Percentiles rank a stretch among this genome's conserved stretches.
phyloP scores from a whole-genome alignment of 64 coral and sea anemone species.

The Pocillopora verrucosa region DNA sequence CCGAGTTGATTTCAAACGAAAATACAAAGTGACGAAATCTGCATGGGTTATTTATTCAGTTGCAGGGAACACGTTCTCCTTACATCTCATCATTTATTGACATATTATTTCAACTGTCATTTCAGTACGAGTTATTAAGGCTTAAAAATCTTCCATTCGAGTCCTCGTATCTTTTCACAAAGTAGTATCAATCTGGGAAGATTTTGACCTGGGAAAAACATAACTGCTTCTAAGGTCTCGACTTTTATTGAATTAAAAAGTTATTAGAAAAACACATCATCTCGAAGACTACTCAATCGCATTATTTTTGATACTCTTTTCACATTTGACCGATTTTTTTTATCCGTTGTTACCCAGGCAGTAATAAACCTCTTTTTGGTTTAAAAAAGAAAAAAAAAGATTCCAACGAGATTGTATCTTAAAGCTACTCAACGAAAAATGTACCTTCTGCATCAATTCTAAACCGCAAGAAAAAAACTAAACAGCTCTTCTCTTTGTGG shows the following conservation, averaged over 20 bases:
- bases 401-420: not conserved
- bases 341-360: too few relatives aligned
- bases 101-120: not conserved
- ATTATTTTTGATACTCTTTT: too few relatives aligned
- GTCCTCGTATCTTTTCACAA: not conserved
- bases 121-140: not conserved
- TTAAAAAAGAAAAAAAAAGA: not conserved
- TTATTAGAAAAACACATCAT: too few relatives aligned
- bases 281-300: too few relatives aligned
- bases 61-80: not conserved
- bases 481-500: not conserved
- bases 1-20: not conserved
- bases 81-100: not conserved
- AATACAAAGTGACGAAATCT: not conserved
- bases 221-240: not conserved
- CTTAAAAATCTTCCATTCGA: not conserved
- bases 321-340: too few relatives aligned
- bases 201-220: not conserved
- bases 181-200: not conserved
- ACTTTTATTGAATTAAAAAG: not conserved
- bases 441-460: not conserved
- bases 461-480: not conserved
- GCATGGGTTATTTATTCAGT: slow-evolving; percentile 23
- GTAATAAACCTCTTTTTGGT: too few relatives aligned
- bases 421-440: not conserved